Conservation (phyloP, 2,113 vertebrate genomes). For the Callionymus lyra region DNA sequence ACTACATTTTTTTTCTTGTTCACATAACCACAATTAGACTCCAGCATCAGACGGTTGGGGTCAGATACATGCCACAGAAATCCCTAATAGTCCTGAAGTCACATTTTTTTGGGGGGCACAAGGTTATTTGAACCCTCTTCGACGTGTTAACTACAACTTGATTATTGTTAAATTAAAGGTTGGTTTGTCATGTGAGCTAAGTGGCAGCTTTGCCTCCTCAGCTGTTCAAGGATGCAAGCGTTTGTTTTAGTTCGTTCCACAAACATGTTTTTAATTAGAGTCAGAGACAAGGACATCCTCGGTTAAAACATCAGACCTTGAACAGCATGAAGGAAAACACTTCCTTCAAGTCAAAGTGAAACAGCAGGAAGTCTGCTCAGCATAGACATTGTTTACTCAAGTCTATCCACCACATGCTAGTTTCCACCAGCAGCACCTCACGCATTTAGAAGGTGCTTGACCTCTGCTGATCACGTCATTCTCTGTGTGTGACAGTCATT, state of each 20-base stretch:
- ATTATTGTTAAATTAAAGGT: too few species aligned
- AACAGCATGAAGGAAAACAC: neutral
- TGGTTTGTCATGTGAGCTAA: neutral
- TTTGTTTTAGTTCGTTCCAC: slow-evolving; percentile 8
- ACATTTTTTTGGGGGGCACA: too few species aligned
- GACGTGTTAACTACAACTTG: too few species aligned
- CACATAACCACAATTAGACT: too few species aligned
- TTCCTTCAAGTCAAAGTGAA: slow-evolving; percentile 14
- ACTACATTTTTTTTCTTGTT: too few species aligned
- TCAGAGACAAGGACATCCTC: slow-evolving; percentile 8
- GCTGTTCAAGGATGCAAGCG: slow-evolving; percentile 5
- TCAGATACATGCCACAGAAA: too few species aligned
- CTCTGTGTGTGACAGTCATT: too few species aligned
- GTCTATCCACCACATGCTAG: slow-evolving; percentile 1
- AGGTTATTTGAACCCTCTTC: too few species aligned
- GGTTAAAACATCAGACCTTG: slow-evolving; percentile 11
- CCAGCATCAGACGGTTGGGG: too few species aligned
- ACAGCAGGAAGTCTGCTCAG: slow-evolving; percentile 21
- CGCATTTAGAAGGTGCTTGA: too few species aligned
- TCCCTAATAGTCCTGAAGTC: too few species aligned
- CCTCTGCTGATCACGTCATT: too few species aligned
- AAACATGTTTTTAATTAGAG: slow-evolving; percentile 10
- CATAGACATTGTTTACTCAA: slow-evolving; percentile 14
- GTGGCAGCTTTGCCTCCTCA: neutral
- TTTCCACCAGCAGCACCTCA: slow-evolving; percentile 2